Evolutionary conservation across 2,888 invertebrate species (phyloP).

Genomic region (Lasioglossum morio): DNA sequence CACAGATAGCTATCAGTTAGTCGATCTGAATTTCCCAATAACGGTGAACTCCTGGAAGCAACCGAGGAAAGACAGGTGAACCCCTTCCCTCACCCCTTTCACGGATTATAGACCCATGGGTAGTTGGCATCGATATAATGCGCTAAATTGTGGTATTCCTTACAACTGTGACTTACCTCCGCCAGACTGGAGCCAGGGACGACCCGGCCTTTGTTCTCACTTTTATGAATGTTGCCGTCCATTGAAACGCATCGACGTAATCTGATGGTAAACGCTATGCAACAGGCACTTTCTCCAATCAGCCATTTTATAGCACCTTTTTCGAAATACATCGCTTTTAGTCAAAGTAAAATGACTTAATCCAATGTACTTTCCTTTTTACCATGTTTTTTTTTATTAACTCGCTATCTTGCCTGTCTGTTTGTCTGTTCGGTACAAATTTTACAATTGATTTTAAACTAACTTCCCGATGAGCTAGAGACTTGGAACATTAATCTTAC

Average conservation of each 20-base stretch:
- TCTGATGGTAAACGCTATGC: not conserved
- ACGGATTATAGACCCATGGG: not conserved
- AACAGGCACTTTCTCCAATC: not conserved
- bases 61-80: not conserved
- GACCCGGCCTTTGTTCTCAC: not conserved
- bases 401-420: no score
- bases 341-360: no score
- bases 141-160: not conserved
- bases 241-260: not conserved
- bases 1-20: no score
- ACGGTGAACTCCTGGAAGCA: not conserved
- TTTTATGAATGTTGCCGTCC: not conserved
- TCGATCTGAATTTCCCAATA: not conserved
- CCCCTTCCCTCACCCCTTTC: not conserved
- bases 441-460: no score
- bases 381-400: no score
- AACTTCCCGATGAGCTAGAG: no score
- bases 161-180: not conserved
- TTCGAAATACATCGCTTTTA: no score
- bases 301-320: not conserved
- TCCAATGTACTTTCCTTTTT: no score
- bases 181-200: not conserved
- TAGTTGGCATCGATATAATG: not conserved
- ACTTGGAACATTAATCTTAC: no score
- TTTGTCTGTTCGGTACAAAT: no score